Evolutionary conservation across 2,797 vertebrate genomes (phyloP).

Genomic region (Naso thynnoides): DNA sequence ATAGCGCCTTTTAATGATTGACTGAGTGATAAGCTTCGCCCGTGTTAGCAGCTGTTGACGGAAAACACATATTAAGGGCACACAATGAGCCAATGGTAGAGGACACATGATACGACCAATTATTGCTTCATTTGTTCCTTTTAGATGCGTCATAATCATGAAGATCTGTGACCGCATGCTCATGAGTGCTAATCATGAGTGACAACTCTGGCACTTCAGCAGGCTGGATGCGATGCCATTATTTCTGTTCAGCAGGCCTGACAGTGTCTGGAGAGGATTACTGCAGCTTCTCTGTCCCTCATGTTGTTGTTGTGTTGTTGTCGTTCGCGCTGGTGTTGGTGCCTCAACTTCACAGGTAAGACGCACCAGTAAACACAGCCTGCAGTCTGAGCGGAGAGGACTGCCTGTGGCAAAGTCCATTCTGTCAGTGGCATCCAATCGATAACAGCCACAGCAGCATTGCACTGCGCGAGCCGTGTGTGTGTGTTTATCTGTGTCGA

Average conservation of each 20-base stretch:
- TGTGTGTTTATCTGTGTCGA: slow-evolving; percentile 10
- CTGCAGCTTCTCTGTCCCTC: slow-evolving; percentile 43
- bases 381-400: slow-evolving; percentile 46
- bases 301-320: slow-evolving; percentile 18
- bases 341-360: slow-evolving; percentile 46
- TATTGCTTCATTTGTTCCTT: slow-evolving; percentile 62
- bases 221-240: slow-evolving; percentile 40
- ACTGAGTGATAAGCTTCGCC: slow-evolving; percentile 48
- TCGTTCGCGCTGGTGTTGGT: slow-evolving; percentile 7
- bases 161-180: slow-evolving; percentile 22
- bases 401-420: slow-evolving; percentile 70
- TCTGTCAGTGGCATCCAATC: slow-evolving; percentile 69
- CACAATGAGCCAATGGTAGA: slow-evolving; percentile 14
- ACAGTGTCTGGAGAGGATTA: slow-evolving; percentile 64
- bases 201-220: slow-evolving; percentile 50
- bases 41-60: slow-evolving; percentile 48
- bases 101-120: slow-evolving; percentile 62
- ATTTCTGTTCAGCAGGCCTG: slow-evolving; percentile 66
- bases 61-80: slow-evolving; percentile 15
- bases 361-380: slow-evolving; percentile 70
- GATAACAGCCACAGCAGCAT: slow-evolving; percentile 56
- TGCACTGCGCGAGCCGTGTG: slow-evolving; percentile 9
- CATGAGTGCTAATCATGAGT: slow-evolving; percentile 48
- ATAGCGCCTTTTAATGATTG: slow-evolving; percentile 1
- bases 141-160: slow-evolving; percentile 54